Base-by-base conservation (phyloP, 1,140 invertebrate genomes). In the Nilaparvata lugens region DNA sequence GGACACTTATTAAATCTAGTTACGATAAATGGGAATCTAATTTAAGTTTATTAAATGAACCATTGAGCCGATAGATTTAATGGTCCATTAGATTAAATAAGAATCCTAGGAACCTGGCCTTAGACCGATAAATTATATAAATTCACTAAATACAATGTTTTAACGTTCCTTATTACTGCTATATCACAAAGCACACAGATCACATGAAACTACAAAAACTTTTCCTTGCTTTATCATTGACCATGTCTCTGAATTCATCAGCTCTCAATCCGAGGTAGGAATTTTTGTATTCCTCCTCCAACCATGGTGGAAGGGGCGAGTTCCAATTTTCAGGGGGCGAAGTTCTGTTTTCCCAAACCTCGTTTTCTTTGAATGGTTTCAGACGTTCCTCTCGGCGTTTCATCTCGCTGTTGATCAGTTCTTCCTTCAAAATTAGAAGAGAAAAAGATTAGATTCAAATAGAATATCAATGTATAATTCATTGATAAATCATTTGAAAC, bases 271-370 rank as follows among this genome's bases (percentile, higher is more conserved):
- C 75, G 53, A 91, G 76, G 73, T 80, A 89, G 11, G 84, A 80
- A 59, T 80, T 76, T 65, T 85, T 75, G 63, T 85, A 80, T 67
- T 81, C 75, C 65, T 89, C 80, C 19, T 74, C 66, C 69, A 91
- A 75, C 80, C 83, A 85, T 21, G 87, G 81, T 5, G 91, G 90
- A 62, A 94, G 71, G 4, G 87, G 87, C 60, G 76, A 78, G 63
- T 83, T 81, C 91, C 91, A 95, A 70, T 91, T 83, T 61, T 74
- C 69, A 4, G 91, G 91, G 6, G 90, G 90, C 57, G 74, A 65
- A n/a, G 79, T 75, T 52, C 91, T 76, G 68, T 82, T 86, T 66
- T 83, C 75, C 92, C 91, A 95, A 16, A 86, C 78, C 69, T 87
- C 76, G 74, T 95, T 94, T 14, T 67, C 68, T 64, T 81, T 82